These are phyloP conservation scores for Sebastes reedi DNA, from an alignment of 2,797 vertebrate species.

Conservation along the genomic window DNA sequence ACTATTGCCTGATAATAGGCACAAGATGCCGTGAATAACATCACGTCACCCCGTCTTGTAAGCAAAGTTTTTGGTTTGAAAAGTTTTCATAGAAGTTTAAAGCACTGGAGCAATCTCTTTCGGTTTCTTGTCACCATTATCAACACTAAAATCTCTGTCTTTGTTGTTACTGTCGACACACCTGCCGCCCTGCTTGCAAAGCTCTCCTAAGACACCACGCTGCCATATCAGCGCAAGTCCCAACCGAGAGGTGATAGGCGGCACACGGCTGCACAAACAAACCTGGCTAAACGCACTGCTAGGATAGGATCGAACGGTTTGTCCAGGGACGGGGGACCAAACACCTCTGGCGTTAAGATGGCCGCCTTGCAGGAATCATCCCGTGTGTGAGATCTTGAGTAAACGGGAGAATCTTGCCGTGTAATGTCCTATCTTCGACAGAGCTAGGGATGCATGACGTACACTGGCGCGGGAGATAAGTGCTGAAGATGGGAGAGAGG, in stretches of 20 bases:
- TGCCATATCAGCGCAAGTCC: constrained; percentile 45
- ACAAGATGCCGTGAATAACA: not conserved
- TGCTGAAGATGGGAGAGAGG: constrained; percentile 59
- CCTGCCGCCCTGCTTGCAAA: constrained; percentile 27
- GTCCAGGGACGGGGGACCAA: constrained; percentile 42
- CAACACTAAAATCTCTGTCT: constrained; percentile 17
- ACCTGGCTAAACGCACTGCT: constrained; percentile 42
- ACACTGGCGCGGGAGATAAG: constrained; percentile 68
- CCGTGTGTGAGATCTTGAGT: constrained; percentile 52
- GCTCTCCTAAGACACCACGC: not conserved
- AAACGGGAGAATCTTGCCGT: constrained; percentile 55
- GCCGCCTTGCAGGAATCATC: constrained; percentile 51
- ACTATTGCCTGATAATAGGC: not conserved
- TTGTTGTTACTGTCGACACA: constrained; percentile 32
- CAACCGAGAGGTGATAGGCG: constrained; percentile 30
- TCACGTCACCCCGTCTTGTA: not conserved
- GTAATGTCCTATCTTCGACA: constrained; percentile 66
- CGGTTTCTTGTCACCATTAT: constrained; percentile 26
- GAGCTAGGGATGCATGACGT: constrained; percentile 60
- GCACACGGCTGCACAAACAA: constrained; percentile 58
- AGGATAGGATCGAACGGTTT: constrained; percentile 51
- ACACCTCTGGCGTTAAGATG: constrained; percentile 47
- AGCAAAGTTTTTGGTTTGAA: not conserved
- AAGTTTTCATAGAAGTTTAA: constrained; percentile 24
- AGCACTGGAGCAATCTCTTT: not conserved